Evolutionary conservation across 2,797 vertebrate species (phyloP).

Genomic region (Psittacula derbiana): DNA sequence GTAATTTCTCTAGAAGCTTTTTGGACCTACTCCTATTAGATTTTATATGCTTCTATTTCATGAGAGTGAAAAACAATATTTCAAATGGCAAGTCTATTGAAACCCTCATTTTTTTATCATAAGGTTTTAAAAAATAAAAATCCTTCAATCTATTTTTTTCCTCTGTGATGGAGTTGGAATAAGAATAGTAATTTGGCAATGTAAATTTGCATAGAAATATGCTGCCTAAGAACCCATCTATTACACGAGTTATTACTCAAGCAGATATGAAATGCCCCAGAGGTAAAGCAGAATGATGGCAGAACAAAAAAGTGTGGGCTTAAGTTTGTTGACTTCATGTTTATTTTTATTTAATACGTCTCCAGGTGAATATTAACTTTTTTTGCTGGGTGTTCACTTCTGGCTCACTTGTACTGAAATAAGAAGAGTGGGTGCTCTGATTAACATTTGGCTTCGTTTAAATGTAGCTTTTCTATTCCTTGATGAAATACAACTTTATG

Average conservation of each 20-base stretch:
- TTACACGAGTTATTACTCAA: conserved; percentile 42
- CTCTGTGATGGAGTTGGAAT: background rate
- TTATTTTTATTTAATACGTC: conserved; percentile 29
- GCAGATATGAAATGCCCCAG: conserved; percentile 51
- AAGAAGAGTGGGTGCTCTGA: background rate
- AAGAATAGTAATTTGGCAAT: conserved; percentile 39
- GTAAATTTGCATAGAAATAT: conserved; percentile 60
- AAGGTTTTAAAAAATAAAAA: background rate
- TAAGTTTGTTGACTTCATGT: conserved; percentile 28
- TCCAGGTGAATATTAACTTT: conserved; percentile 4
- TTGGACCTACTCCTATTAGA: background rate
- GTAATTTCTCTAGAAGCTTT: background rate
- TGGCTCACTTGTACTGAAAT: background rate
- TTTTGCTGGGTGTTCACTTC: background rate
- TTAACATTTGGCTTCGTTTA: background rate
- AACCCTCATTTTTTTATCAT: background rate
- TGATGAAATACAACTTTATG: background rate
- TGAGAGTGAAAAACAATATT: conserved; percentile 9
- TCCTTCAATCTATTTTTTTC: conserved; percentile 6
- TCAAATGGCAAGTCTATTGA: background rate
- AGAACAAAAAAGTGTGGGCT: conserved; percentile 20
- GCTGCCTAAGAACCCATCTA: conserved; percentile 45
- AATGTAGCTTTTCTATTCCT: background rate
- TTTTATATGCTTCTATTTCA: background rate
- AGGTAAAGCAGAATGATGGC: conserved; percentile 27